Evolutionary conservation across 2,888 invertebrate species (phyloP), one percentile per base, ranked within the genome.

Genomic region (Therioaphis trifolii): DNA sequence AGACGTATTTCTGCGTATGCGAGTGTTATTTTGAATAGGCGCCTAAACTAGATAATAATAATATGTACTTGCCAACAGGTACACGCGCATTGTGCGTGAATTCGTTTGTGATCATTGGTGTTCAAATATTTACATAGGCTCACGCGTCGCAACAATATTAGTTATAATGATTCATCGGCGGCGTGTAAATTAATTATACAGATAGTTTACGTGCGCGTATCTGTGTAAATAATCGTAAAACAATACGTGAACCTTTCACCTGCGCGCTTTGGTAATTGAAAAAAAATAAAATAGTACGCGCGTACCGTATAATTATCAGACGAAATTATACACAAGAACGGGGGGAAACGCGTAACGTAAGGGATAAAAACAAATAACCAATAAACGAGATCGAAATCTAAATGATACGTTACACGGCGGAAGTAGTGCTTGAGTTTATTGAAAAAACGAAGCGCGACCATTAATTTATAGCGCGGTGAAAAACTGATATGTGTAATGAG

Each of bases 221-320:
- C 75, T 75, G 18, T 76, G 61, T 76, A 76, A 76, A 76, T 76
- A 76, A 61, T 76, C 76, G 29, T 52, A n/a, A n/a, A n/a, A n/a
- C n/a, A n/a, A n/a, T n/a, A 49, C 18, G 12, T 27, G 14, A 27
- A n/a, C 61, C 75, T 61, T 76, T 76, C 43, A n/a, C 61, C 43
- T 27, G 29, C n/a, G 61, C 58, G 43, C 75, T 43, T 61, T 58
- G 18, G 75, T 76, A 76, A 76, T 76, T 76, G 75, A 76, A 76
- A 61, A 74, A 27, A 24, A n/a, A 75, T 14, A 58, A n/a, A n/a
- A n/a, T n/a, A n/a, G n/a, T n/a, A 61, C 75, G 27, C 21, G 27
- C n/a, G 5, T 24, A 15, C 55, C 7, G 18, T 76, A 61, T 76
- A 76, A 76, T 76, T 76, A 76, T 61, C 7, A 3, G 29, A 46